Conservation (phyloP, 2,797 vertebrate species). For the Oryzias sinensis region DNA sequence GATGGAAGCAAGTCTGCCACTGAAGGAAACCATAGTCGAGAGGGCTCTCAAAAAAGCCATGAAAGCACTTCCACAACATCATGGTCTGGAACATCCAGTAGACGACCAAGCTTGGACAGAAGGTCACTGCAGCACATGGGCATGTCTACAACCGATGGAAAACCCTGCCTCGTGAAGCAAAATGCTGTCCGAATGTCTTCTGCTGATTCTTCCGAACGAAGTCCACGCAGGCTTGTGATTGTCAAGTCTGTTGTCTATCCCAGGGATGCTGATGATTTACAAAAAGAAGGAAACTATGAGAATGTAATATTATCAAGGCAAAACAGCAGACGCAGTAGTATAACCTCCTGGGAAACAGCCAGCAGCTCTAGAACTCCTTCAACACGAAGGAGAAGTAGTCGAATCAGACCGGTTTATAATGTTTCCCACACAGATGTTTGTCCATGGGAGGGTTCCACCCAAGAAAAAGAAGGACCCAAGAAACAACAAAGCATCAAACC, state of each 20-base stretch:
- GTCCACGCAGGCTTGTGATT: constrained; percentile 59
- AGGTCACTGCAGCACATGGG: constrained; percentile 65
- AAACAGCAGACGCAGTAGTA: constrained; percentile 63
- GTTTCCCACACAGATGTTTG: constrained; percentile 58
- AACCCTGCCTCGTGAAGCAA: constrained; percentile 80
- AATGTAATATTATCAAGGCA: constrained; percentile 63
- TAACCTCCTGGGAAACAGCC: constrained; percentile 72
- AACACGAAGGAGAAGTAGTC: constrained; percentile 63
- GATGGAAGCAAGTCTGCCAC: constrained; percentile 45
- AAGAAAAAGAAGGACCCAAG: constrained; percentile 36
- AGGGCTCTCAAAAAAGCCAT: constrained; percentile 63
- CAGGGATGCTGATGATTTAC: constrained; percentile 62
- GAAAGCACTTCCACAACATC: constrained; percentile 59
- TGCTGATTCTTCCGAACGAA: constrained; percentile 70
- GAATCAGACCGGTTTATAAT: constrained; percentile 48
- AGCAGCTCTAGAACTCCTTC: constrained; percentile 65
- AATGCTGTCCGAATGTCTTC: constrained; percentile 75
- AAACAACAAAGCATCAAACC: constrained; percentile 57
- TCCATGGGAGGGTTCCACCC: constrained; percentile 68
- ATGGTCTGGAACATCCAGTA: constrained; percentile 47
- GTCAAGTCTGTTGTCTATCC: constrained; percentile 61
- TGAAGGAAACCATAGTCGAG: constrained; percentile 39
- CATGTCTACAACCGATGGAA: constrained; percentile 63
- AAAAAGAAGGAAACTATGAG: constrained; percentile 66
- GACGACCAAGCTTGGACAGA: constrained; percentile 54